A percentile compares a stretch with the other conserved stretches of the same genome.
phyloP scores from a whole-genome alignment of 2,888 invertebrate genomes.

The Cephus rjabovi region DNA sequence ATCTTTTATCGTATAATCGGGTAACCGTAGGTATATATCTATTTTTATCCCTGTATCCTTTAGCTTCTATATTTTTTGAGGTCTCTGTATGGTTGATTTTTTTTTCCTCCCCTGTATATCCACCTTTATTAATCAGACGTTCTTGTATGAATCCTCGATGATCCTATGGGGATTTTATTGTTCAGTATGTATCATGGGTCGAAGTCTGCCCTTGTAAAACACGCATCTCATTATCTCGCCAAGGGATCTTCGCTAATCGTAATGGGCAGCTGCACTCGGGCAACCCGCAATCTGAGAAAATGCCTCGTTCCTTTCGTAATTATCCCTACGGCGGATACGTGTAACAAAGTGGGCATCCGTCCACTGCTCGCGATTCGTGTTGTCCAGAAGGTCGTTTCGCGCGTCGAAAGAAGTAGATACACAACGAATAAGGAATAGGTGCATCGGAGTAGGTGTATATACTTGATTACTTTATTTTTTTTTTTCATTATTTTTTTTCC shows the following conservation, averaged over 20 bases:
- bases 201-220: neutral
- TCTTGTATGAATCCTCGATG: neutral
- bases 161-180: neutral
- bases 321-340: constrained; percentile 28
- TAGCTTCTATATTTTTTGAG: neutral
- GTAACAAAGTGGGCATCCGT: neutral
- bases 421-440: neutral
- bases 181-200: neutral
- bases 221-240: constrained; percentile 9
- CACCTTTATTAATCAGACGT: neutral
- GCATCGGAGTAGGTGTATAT: neutral
- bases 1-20: neutral
- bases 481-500: neutral
- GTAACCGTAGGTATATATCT: neutral
- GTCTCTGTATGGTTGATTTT: neutral
- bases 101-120: too few relatives aligned
- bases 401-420: neutral
- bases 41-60: neutral
- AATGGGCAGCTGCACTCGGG: constrained; percentile 50
- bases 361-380: neutral
- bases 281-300: constrained; percentile 59
- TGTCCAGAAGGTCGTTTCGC: neutral
- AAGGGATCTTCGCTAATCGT: constrained; percentile 26
- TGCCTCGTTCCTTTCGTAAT: constrained; percentile 59
- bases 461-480: neutral